Conservation (phyloP, 2,797 vertebrate genomes). For the Phrynocephalus forsythii region DNA sequence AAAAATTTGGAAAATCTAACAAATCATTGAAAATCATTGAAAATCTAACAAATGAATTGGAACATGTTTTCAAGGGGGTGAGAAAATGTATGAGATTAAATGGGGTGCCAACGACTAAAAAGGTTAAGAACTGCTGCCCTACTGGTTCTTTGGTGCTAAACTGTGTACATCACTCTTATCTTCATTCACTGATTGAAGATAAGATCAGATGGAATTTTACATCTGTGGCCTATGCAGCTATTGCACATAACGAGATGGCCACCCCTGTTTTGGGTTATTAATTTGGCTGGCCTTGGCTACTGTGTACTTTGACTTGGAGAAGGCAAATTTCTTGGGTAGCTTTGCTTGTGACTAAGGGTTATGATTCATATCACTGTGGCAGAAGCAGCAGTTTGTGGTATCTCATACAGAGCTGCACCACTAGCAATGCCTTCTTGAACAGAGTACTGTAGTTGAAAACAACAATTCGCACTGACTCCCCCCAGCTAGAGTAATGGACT, state of each 20-base stretch:
- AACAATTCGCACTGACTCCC: background rate
- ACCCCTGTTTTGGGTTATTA: background rate
- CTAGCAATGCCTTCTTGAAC: background rate
- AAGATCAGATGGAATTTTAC: background rate
- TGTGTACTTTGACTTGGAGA: background rate
- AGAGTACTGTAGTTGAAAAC: background rate
- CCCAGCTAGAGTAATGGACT: conserved; percentile 62
- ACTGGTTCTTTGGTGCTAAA: background rate
- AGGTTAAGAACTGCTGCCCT: background rate
- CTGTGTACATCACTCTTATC: background rate
- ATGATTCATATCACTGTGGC: background rate
- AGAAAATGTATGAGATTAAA: too few relatives aligned
- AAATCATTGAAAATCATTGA: too few relatives aligned
- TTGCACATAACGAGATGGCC: background rate
- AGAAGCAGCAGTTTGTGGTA: background rate
- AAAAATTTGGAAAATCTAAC: too few relatives aligned
- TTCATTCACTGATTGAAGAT: background rate
- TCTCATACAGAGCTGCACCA: background rate
- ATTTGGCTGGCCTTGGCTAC: background rate
- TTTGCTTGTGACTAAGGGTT: background rate
- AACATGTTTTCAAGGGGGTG: too few relatives aligned
- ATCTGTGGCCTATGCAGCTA: background rate
- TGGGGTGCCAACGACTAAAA: too few relatives aligned
- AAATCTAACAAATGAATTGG: too few relatives aligned
- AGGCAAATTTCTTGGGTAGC: background rate